Conservation (phyloP, 2,797 vertebrate species). For the Mormyrus proboscirostris region DNA sequence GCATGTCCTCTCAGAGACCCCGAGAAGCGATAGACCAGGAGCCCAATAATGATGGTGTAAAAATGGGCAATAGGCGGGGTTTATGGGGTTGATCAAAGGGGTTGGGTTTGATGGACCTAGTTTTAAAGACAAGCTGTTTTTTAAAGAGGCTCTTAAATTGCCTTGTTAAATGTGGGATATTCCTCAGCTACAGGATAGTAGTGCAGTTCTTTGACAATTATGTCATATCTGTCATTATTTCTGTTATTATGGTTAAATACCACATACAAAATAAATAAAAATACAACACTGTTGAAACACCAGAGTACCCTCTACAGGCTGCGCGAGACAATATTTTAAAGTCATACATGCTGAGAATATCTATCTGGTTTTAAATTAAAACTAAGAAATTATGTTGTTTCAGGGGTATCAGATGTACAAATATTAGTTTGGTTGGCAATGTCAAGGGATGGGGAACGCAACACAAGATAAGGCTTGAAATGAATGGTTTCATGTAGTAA, state of each 20-base stretch:
- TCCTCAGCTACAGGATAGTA: conserved; percentile 31
- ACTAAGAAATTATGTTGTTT: background rate
- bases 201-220: background rate
- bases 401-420: background rate
- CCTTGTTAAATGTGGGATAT: conserved; percentile 50
- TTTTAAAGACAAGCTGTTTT: conserved; percentile 49
- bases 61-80: conserved; percentile 41
- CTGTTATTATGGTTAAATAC: background rate
- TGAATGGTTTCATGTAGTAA: background rate
- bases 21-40: conserved; percentile 49
- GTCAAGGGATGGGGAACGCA: background rate
- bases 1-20: conserved; percentile 48
- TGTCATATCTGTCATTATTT: background rate
- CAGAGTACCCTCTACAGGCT: background rate
- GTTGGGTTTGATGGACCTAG: conserved; percentile 47
- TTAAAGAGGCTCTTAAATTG: conserved; percentile 54
- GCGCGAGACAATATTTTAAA: background rate
- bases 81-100: conserved; percentile 57
- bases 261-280: background rate
- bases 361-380: background rate
- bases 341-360: background rate
- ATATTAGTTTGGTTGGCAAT: background rate
- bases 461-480: background rate
- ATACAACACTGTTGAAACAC: background rate
- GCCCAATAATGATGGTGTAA: conserved; percentile 57